Base-by-base conservation (phyloP, 1,140 invertebrate species). In the Drosophila subpulchrella region DNA sequence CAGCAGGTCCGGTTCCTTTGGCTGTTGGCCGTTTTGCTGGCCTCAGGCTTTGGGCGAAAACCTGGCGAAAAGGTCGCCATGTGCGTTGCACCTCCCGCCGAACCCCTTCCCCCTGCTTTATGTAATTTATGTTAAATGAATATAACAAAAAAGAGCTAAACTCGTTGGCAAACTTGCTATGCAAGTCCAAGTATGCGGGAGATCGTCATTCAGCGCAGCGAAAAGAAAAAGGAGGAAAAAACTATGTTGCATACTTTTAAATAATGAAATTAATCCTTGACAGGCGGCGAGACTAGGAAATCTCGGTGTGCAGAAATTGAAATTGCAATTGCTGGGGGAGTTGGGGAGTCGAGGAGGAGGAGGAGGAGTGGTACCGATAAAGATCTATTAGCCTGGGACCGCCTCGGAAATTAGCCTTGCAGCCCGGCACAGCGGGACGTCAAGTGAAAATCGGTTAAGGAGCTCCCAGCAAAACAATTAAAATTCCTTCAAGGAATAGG, bases 191-290 rank as follows among this genome's bases (percentile, higher is more conserved):
- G 73, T 89, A 89, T 89, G 84, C 84, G 84, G 85, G 84, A 89
- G 84, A 89, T 75, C 81, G 81, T 65, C 47, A 34, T 62, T 36
- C 51, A 17, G 42, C 41, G 71, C 39, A 56, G 51, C 41, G 42
- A 61, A 60, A 60, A 11, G 7, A 46, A 41, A 53, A 67, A 48
- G 56, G 66, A 74, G 32, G 44, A 50, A 42, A 62, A 68, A 63
- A 61, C 42, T 51, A 34, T 63, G 66, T 71, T 53, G 66, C 62
- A 76, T 65, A 67, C 75, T 75, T 81, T 77, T 65, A 90, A 90
- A 84, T 91, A 91, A 91, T 91, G 90, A 91, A 91, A 91, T 91
- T 91, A 91, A 91, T 91, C 90, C 90, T 89, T 91, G 90, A 91
- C 90, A 91, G 81, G 89, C 81, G 63, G 75, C 65, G 65, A 42